These are phyloP conservation scores for Poeciliopsis turrubarensis DNA, from an alignment of 2,113 vertebrate species.

Conservation along the genomic window DNA sequence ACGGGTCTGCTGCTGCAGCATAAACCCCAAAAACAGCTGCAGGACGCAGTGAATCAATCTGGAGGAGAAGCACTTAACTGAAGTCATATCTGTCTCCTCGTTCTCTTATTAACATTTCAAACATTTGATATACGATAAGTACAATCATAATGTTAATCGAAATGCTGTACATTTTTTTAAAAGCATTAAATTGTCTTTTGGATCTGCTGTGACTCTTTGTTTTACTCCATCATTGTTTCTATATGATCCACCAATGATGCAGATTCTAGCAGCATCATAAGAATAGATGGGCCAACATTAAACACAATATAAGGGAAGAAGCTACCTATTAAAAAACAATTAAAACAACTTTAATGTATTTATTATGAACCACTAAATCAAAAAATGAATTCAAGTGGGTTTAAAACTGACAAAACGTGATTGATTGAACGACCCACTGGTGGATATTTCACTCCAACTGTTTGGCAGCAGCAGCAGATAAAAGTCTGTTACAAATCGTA, in stretches of 20 bases:
- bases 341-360: no score
- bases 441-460: slow-evolving; percentile 39
- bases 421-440: slow-evolving; percentile 42
- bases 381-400: slow-evolving; percentile 31
- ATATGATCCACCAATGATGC: no score
- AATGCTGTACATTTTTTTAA: neutral
- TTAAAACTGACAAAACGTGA: slow-evolving; percentile 44
- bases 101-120: neutral
- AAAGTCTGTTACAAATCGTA: slow-evolving; percentile 32
- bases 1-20: slow-evolving; percentile 17
- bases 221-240: no score
- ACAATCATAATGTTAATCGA: neutral
- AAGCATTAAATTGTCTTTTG: neutral
- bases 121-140: neutral
- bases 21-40: neutral
- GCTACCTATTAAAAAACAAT: no score
- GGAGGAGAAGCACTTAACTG: neutral
- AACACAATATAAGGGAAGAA: neutral
- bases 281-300: neutral
- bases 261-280: no score
- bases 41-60: neutral
- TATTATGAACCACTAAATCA: no score
- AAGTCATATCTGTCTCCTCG: neutral
- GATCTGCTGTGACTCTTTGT: neutral
- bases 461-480: slow-evolving; percentile 36